Evolutionary conservation across 2,797 vertebrate species (phyloP), one percentile per base, ranked within the genome.

Genomic region (Mus minutoides): DNA sequence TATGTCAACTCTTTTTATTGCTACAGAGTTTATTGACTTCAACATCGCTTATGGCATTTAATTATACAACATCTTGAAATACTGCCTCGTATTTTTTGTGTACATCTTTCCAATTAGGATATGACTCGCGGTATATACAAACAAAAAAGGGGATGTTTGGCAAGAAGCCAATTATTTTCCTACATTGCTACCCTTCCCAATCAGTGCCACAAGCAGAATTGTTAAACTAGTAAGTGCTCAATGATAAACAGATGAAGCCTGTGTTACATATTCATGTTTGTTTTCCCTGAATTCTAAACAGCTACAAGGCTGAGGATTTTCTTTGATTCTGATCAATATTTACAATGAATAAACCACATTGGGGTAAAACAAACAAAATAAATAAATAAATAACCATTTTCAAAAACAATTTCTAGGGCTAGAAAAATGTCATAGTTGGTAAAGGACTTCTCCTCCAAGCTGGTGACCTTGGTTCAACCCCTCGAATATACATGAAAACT

Each of bases 341-440:
- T 80, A 69, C 46, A 96, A 82, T 14, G 71, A 88, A 56, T 91
- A 75, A 91, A 83, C 24, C 16, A 90, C 24, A 49, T 40, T 71
- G 43, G 21, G 13, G 2, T 3, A 88, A n/a, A 56, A 78, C 4
- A 94, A 19, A 90, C 84, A 75, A 89, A 14, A 46, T 69, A 93
- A 91, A 85, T 54, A 5, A 60, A 60, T 10, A 49, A 89, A 87
- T 94, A 95, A 29, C 0, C 37, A 91, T 49, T 92, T 96, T 92
- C 52, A 82, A 91, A 92, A 92, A 29, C 31, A 83, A 85, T 37
- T 29, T 60, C 40, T n/a, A 73, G 73, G 16, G 21, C 56, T 62
- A 8, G 37, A 49, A 26, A 46, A n/a, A 62, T 60, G 21, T 4
- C 2, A 16, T 75, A 60, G 12, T 46, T 46, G 87, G 40, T 58